Evolutionary conservation across 92 coral and sea anemone genomes (phyloP), one percentile per base, ranked within the genome.

Genomic region (Pocillopora meandrina): DNA sequence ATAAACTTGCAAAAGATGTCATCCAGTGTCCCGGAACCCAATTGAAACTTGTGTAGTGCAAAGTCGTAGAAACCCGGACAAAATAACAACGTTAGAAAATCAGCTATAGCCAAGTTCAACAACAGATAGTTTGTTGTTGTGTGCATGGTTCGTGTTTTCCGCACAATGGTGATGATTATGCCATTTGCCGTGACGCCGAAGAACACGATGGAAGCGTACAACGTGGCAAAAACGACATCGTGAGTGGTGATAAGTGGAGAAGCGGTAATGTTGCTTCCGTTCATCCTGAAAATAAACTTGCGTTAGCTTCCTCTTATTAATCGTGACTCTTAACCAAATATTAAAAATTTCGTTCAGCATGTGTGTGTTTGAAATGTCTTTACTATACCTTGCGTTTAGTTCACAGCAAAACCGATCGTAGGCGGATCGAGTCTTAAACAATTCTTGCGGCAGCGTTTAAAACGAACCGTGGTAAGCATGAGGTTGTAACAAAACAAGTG

Each of bases 31-130:
- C 7, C 49, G n/a, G 66, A 17, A 47, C 66, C 34, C 65, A 75
- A 33, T 15, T 14, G 80, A 18, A 26, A 18, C 18, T 76, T 34
- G 3, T 76, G 52, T 35, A 61, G 34, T 59, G 80, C 1, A 55
- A 80, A 87, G 75, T 87, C 90, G 12, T 87, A 86, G 19, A 86
- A 12, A 2, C 85, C 89, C 8, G 89, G 85, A 34, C 89, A 86
- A 52, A 72, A 80, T 6, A 73, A 11, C 5, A 86, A 67, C 1
- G 85, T 61, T 61, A 76, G 2, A 26, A 60, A 60, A 61, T 61
- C 80, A 3, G 68, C 80, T 16, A 76, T 67, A 12, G 80, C 80
- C 56, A 76, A 61, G 67, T 76, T 76, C 80, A 33, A 8, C 80
- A 76, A 56, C 26, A 76, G 18, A 58, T 60, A 76, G 69, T 76